Percentiles rank a stretch among this genome's conserved stretches.
Conservation (phyloP, 2,797 vertebrate genomes). For the Remorina albescens region DNA sequence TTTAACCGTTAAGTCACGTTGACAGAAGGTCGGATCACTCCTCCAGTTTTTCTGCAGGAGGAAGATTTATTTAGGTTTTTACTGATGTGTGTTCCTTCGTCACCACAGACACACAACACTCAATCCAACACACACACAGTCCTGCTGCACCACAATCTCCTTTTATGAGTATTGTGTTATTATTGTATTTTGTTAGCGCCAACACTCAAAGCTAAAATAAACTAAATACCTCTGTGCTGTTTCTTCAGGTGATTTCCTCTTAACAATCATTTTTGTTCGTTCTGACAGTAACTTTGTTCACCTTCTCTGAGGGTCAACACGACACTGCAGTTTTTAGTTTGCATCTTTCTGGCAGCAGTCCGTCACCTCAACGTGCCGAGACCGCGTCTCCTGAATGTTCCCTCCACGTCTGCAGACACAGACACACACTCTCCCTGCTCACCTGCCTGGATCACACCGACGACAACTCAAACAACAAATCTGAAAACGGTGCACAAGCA, state of each 20-base stretch:
- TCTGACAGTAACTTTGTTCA: too few species aligned
- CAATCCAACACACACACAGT: too few species aligned
- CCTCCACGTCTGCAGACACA: constrained; percentile 5
- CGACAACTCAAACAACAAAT: not conserved
- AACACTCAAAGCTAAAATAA: too few species aligned
- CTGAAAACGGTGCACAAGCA: not conserved
- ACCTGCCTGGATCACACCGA: not conserved
- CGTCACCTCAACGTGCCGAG: not conserved
- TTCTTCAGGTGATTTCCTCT: too few species aligned
- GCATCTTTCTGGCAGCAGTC: not conserved
- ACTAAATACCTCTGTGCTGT: too few species aligned
- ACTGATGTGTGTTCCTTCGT: not conserved
- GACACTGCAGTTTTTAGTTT: not conserved
- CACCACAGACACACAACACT: not conserved
- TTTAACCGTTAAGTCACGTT: constrained; percentile 33
- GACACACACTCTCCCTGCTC: constrained; percentile 6
- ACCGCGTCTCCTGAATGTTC: not conserved
- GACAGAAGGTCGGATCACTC: constrained; percentile 19
- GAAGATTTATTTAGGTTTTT: not conserved
- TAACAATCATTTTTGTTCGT: too few species aligned
- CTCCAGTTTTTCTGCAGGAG: not conserved
- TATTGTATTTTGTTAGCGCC: too few species aligned
- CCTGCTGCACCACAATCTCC: too few species aligned
- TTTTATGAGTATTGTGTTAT: too few species aligned
- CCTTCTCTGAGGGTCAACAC: too few species aligned